Evolutionary conservation across 2,113 vertebrate species (phyloP).

Genomic region (Callospermophilus lateralis): DNA sequence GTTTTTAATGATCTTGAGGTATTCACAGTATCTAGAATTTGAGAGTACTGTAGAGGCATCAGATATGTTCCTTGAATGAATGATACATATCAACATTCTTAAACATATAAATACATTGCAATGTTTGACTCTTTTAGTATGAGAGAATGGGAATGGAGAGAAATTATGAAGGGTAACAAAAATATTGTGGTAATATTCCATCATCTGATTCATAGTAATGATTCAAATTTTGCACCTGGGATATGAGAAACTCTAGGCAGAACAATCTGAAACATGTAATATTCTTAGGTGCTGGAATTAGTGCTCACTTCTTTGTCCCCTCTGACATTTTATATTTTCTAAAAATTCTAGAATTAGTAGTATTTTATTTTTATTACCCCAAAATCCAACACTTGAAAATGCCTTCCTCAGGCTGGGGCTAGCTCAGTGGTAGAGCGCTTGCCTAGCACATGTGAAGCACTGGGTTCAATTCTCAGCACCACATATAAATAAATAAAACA

Average conservation of each 20-base stretch:
- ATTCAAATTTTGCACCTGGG: neutral
- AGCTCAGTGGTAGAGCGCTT: too few relatives aligned
- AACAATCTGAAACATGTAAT: neutral
- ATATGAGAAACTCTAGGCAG: neutral
- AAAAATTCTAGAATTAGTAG: neutral
- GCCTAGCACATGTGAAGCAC: too few relatives aligned
- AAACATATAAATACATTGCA: neutral
- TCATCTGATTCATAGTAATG: neutral
- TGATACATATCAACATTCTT: neutral
- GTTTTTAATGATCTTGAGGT: neutral
- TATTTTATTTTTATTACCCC: conserved; percentile 24
- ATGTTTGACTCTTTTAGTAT: rapidly evolving
- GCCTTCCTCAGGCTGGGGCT: too few relatives aligned
- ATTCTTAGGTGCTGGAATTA: neutral
- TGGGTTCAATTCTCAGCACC: too few relatives aligned
- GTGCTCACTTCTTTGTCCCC: neutral
- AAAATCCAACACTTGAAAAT: neutral
- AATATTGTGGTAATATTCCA: neutral
- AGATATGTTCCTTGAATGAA: neutral
- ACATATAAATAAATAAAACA: too few relatives aligned
- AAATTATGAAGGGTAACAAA: neutral
- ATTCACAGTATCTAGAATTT: neutral
- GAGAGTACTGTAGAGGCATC: neutral
- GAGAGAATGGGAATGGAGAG: neutral
- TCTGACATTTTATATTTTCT: neutral